Percentiles rank a stretch among this genome's conserved stretches.
Conservation (phyloP, 1,140 invertebrate species). For the Nilaparvata lugens region DNA sequence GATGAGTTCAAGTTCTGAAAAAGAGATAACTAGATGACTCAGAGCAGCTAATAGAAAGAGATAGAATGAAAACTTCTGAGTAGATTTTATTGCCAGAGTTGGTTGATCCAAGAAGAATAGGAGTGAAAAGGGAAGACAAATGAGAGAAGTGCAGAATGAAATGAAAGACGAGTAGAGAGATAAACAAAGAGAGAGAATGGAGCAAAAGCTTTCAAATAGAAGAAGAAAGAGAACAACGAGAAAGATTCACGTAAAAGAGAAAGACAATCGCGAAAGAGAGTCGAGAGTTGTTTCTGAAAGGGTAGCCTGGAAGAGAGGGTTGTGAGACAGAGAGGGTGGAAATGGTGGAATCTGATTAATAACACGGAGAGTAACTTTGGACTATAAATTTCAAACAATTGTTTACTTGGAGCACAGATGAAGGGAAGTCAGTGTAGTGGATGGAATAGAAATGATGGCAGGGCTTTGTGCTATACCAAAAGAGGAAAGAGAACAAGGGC, state of each 20-base stretch:
- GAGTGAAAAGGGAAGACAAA: too few relatives aligned
- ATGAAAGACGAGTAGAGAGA: background rate
- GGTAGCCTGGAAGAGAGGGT: background rate
- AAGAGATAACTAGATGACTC: too few relatives aligned
- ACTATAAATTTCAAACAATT: slow-evolving; percentile 1
- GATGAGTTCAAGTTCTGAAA: too few relatives aligned
- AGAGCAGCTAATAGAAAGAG: too few relatives aligned
- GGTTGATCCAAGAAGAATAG: too few relatives aligned
- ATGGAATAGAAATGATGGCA: background rate
- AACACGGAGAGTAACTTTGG: slow-evolving; percentile 1
- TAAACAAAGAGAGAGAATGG: background rate
- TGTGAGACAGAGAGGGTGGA: background rate
- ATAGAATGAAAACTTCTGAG: too few relatives aligned
- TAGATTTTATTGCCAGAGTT: too few relatives aligned
- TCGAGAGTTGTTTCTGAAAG: too few relatives aligned
- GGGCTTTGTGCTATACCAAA: background rate
- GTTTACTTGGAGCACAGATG: background rate
- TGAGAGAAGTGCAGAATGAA: background rate
- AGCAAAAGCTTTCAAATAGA: too few relatives aligned
- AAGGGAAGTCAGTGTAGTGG: background rate
- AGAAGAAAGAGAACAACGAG: background rate
- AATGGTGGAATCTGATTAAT: background rate
- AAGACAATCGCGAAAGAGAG: background rate
- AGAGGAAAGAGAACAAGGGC: background rate
- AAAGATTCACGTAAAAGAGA: slow-evolving; percentile 1